phyloP scores from a whole-genome alignment of 2,888 invertebrate genomes.

The Teleogryllus oceanicus region DNA sequence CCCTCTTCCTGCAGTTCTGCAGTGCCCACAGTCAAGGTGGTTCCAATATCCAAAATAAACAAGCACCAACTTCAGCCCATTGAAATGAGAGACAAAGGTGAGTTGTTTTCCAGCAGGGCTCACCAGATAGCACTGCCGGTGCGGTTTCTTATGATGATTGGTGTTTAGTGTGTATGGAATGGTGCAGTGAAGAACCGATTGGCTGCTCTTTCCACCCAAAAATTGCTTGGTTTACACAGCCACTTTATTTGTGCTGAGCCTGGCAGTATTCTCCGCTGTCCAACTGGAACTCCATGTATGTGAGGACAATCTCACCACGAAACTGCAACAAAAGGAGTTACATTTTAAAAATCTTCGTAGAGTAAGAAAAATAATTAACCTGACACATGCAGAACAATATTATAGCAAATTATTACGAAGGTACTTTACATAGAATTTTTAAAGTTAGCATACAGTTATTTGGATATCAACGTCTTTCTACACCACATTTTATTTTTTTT shows the following conservation, averaged over 20 bases:
- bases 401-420: no score
- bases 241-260: conserved; percentile 93
- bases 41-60: conserved; percentile 19
- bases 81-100: conserved; percentile 35
- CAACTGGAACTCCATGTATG: conserved; percentile 93
- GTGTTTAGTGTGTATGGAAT: conserved; percentile 21
- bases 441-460: no score
- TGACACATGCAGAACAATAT: neutral
- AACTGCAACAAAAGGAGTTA: conserved; percentile 33
- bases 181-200: conserved; percentile 19
- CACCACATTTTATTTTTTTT: no score
- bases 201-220: conserved; percentile 21
- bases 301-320: conserved; percentile 35
- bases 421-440: no score
- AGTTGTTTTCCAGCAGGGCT: conserved; percentile 37
- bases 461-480: no score
- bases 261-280: conserved; percentile 98
- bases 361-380: neutral
- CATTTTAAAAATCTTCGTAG: neutral
- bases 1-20: conserved; percentile 18
- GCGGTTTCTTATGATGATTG: conserved; percentile 30
- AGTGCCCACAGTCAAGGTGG: conserved; percentile 2
- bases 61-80: conserved; percentile 32
- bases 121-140: conserved; percentile 36
- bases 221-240: conserved; percentile 35